Conservation (phyloP, 30 jellyfish, hydroid and myxozoan genomes). For the Aurelia coerulea region DNA sequence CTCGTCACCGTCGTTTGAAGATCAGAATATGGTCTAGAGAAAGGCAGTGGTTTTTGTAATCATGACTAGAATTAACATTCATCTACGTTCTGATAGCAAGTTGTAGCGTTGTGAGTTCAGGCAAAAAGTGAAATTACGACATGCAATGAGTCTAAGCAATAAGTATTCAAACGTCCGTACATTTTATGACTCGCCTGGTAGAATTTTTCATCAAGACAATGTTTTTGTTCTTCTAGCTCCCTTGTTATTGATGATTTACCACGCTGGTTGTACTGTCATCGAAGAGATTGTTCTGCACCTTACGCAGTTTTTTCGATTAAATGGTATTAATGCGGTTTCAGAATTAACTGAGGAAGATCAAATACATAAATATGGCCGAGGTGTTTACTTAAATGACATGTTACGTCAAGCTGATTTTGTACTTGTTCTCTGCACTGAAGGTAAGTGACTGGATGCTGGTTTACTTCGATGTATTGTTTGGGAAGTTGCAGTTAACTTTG, state of each 20-base stretch:
- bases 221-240: slow-evolving; percentile 28
- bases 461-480: not conserved
- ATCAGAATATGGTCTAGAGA: too few species aligned
- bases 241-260: slow-evolving; percentile 4
- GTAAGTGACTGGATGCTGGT: not conserved
- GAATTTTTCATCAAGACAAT: too few species aligned
- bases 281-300: slow-evolving; percentile 43
- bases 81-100: too few species aligned
- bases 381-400: slow-evolving; percentile 40
- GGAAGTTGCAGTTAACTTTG: not conserved
- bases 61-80: too few species aligned
- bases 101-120: too few species aligned
- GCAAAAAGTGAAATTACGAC: too few species aligned
- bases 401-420: slow-evolving; percentile 36
- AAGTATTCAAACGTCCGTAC: too few species aligned
- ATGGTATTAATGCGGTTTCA: slow-evolving; percentile 45
- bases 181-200: too few species aligned
- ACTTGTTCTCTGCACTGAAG: slow-evolving; percentile 54
- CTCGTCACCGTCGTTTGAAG: too few species aligned
- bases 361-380: slow-evolving; percentile 42
- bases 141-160: too few species aligned
- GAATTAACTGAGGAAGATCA: slow-evolving; percentile 38
- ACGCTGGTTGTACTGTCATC: slow-evolving; percentile 44
- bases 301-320: slow-evolving; percentile 35
- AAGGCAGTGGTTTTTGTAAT: too few species aligned